phyloP scores from a whole-genome alignment of 1,140 invertebrate genomes.

The Schlechtendalia chinensis region DNA sequence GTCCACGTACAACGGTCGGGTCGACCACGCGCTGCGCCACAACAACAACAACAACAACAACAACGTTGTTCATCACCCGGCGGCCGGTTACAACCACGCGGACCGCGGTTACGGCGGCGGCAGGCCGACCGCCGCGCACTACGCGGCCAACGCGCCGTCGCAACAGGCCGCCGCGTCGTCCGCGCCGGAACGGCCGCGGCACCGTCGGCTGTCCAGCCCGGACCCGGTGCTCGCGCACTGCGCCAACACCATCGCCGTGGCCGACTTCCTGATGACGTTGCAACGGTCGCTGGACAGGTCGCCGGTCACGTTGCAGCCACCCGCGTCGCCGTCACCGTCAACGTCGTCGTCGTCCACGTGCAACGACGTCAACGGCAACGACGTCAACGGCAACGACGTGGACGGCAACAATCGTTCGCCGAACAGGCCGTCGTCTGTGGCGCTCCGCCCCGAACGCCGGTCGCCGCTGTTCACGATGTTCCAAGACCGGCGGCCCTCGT shows the following conservation, averaged over 20 bases:
- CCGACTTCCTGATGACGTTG: conserved; percentile 33
- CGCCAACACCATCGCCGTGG: conserved; percentile 31
- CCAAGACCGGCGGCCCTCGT: conserved; percentile 8
- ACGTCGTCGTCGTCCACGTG: conserved; percentile 58
- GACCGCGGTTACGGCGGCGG: not conserved
- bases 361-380: conserved; percentile 70
- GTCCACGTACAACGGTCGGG: conserved; percentile 12
- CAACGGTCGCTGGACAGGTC: conserved; percentile 54
- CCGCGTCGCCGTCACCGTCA: conserved; percentile 59
- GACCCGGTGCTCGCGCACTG: conserved; percentile 28
- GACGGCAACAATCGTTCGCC: no score
- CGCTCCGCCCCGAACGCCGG: conserved; percentile 55
- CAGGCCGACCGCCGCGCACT: not conserved
- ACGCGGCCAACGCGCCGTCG: not conserved
- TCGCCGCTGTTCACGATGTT: conserved; percentile 50
- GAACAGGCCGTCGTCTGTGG: not conserved
- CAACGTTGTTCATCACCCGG: no score
- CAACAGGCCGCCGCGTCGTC: not conserved
- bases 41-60: not conserved
- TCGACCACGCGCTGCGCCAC: not conserved
- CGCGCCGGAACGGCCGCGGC: conserved; percentile 3
- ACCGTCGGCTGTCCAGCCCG: conserved; percentile 33
- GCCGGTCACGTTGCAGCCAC: conserved; percentile 64
- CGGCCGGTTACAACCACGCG: no score
- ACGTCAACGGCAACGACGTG: conserved; percentile 59